These are phyloP conservation scores for Andrena cerasifolii DNA, from an alignment of 1,140 invertebrate genomes.

Conservation along the genomic window DNA sequence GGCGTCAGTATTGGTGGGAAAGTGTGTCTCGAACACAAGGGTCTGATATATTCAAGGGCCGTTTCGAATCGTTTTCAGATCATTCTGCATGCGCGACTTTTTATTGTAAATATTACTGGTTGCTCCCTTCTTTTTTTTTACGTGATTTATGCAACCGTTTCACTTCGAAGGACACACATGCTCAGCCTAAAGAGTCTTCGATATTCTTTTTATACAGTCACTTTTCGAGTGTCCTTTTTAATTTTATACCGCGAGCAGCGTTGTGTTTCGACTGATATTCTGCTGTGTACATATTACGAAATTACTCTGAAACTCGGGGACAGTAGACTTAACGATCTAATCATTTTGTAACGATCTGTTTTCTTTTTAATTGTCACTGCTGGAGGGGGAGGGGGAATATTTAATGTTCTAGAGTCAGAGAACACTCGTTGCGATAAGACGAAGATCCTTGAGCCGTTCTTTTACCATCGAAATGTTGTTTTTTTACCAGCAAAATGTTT, in stretches of 20 bases:
- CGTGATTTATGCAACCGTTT: too few relatives aligned
- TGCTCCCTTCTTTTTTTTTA: too few relatives aligned
- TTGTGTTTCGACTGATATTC: neutral
- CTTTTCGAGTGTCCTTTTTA: too few relatives aligned
- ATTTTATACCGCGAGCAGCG: neutral
- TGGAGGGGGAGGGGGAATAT: too few relatives aligned
- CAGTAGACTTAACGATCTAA: neutral
- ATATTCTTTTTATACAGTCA: too few relatives aligned
- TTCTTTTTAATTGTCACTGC: neutral
- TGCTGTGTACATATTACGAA: too few relatives aligned
- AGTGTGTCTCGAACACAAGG: constrained; percentile 28
- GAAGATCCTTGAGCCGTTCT: neutral
- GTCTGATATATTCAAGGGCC: too few relatives aligned
- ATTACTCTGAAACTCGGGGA: neutral
- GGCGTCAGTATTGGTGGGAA: constrained; percentile 20
- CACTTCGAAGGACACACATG: too few relatives aligned
- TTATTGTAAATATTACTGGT: too few relatives aligned
- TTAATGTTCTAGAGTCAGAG: too few relatives aligned
- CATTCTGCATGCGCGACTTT: neutral
- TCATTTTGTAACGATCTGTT: neutral
- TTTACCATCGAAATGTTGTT: neutral
- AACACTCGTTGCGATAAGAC: too few relatives aligned
- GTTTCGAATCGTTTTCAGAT: neutral
- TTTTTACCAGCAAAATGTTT: neutral
- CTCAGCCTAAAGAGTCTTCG: too few relatives aligned